Evolutionary conservation across 2,797 vertebrate species (phyloP).

Genomic region (Pogonophryne albipinna): DNA sequence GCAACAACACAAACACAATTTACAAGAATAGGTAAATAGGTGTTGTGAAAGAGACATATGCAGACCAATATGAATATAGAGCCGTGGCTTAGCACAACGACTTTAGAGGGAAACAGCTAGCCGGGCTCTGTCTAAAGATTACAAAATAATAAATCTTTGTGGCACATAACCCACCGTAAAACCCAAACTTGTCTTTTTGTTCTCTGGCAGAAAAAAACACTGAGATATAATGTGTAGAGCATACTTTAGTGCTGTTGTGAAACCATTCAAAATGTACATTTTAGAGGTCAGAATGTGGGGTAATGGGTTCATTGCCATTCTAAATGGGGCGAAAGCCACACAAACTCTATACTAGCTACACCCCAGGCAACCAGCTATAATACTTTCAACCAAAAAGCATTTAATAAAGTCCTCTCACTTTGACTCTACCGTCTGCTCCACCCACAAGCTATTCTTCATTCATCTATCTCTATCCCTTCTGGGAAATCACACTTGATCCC

Average conservation of each 20-base stretch:
- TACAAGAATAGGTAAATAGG: no score
- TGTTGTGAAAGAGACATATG: background rate
- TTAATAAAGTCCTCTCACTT: slow-evolving; percentile 67
- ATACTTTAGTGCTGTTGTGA: background rate
- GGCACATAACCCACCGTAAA: background rate
- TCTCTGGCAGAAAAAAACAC: background rate
- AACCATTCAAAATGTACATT: background rate
- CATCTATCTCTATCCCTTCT: slow-evolving; percentile 54
- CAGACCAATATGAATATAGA: background rate
- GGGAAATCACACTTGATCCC: slow-evolving; percentile 76
- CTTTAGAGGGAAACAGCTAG: no score
- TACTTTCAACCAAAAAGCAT: slow-evolving; percentile 49
- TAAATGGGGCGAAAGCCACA: slow-evolving; percentile 4
- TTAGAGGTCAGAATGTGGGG: background rate
- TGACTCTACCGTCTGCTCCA: slow-evolving; percentile 35
- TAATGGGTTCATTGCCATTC: background rate
- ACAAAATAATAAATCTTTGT: background rate
- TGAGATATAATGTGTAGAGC: background rate
- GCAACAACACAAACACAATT: no score
- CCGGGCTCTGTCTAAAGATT: no score
- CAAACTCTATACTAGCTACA: background rate
- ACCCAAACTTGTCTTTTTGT: background rate
- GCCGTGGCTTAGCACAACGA: no score
- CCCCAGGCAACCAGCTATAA: slow-evolving; percentile 12
- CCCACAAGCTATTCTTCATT: slow-evolving; percentile 57